Evolutionary conservation across 2,113 vertebrate species (phyloP).

Genomic region (Athene noctua): DNA sequence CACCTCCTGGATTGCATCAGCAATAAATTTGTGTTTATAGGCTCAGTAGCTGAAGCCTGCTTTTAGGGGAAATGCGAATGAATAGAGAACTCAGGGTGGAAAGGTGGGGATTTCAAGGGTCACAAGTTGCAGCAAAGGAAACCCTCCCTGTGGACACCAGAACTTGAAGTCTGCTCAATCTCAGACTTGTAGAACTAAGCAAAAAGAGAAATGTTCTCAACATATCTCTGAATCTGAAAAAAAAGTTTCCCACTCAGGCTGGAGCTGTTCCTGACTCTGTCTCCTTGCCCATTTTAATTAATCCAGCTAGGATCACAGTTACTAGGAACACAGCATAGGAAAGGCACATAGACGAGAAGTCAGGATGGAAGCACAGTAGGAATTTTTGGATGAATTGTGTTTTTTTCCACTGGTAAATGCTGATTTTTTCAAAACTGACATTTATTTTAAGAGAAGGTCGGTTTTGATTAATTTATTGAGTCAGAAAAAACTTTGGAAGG

Average conservation of each 20-base stretch:
- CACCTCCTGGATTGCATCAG: background rate
- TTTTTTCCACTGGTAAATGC: constrained; percentile 46
- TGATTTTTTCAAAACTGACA: constrained; percentile 23
- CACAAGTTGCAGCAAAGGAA: background rate
- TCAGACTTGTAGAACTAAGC: background rate
- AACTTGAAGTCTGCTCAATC: background rate
- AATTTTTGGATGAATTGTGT: background rate
- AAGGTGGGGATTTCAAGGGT: background rate
- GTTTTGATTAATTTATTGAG: constrained; percentile 31
- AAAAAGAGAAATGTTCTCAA: background rate
- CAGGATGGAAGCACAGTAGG: background rate
- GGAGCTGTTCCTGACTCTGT: background rate
- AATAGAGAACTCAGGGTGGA: background rate
- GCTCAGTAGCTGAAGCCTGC: background rate
- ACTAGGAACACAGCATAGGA: background rate
- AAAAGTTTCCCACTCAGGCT: background rate
- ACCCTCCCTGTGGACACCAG: background rate
- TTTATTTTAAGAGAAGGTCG: background rate
- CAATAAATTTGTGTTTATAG: background rate
- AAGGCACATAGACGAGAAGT: background rate
- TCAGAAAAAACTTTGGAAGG: constrained; percentile 26
- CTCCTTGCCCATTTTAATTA: background rate
- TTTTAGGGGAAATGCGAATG: background rate
- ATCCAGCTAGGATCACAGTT: background rate
- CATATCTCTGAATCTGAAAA: background rate